Base-by-base conservation (phyloP, 2,888 invertebrate species). In the Poecilobothrus nobilitatus region DNA sequence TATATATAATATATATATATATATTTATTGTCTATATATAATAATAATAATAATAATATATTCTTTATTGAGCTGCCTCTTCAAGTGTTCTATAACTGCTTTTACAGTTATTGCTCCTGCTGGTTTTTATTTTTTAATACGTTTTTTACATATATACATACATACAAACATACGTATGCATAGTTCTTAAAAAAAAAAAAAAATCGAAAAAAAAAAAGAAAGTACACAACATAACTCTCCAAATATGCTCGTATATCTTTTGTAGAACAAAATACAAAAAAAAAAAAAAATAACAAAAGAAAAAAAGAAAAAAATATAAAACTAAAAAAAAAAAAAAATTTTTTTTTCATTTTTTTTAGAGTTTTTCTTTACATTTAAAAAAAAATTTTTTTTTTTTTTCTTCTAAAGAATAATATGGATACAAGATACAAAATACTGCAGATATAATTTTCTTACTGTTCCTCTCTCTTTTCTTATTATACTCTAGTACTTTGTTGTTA, bases 361-460 rank as follows among this genome's bases (percentile, higher is more conserved):
- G 44, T 44, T 44, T 44, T 44, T 44, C 44, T 44, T 44, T 44
- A 34, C 5, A 34, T 34, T 34, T n/a, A n/a, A 10, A 8, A 37
- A 37, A 37, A n/a, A n/a, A n/a, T n/a, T n/a, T n/a, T n/a, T n/a
- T n/a, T n/a, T n/a, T n/a, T 9, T 44, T 44, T 3, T 44, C 12
- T 44, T 44, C 9, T 44, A 44, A 34, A 34, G 8, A 10, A 44
- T 15, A 44, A 12, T 7, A 44, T 44, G 44, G 44, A 44, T 44
- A 44, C 44, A 44, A 44, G 44, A 44, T 44, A 44, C 44, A 44
- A 44, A 44, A 44, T 44, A 44, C 44, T 44, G 44, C 44, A 44
- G 44, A 44, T 44, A 44, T 44, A 44, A 44, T 44, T 44, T 44
- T 44, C 44, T 15, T 44, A 10, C 12, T 44, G 6, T 44, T 44